A percentile compares a stretch with the other conserved stretches of the same genome.
Conservation (phyloP, 2,113 vertebrate genomes). For the Genyomyrus donnyi region DNA sequence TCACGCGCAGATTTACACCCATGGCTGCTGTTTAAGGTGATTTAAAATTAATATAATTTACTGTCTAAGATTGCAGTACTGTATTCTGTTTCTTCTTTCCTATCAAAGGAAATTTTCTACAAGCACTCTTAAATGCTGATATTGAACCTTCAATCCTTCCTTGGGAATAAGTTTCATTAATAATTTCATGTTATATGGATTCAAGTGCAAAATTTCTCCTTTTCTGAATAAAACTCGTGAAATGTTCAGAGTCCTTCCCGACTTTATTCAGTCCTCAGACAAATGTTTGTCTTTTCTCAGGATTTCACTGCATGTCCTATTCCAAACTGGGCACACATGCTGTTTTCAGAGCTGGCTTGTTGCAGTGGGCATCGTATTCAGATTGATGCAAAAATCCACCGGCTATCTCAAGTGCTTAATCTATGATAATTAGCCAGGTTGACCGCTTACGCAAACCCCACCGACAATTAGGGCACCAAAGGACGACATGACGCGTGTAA, state of each 20-base stretch:
- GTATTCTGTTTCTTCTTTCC: neutral
- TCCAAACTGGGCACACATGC: neutral
- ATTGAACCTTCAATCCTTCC: neutral
- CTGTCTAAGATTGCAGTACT: conserved; percentile 55
- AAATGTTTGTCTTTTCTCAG: neutral
- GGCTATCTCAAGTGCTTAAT: conserved; percentile 4
- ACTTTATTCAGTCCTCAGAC: neutral
- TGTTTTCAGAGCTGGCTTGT: neutral
- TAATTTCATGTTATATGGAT: neutral
- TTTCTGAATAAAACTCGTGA: neutral
- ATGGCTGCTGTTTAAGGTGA: neutral
- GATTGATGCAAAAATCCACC: neutral
- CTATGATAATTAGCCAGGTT: conserved; percentile 11
- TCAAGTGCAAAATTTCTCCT: neutral
- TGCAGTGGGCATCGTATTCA: neutral
- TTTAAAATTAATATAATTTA: conserved; percentile 54
- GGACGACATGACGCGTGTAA: conserved; percentile 6
- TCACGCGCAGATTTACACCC: neutral
- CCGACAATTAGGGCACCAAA: conserved; percentile 11
- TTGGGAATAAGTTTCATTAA: neutral
- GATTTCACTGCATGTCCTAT: neutral
- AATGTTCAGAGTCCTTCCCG: neutral
- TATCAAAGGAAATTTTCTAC: neutral
- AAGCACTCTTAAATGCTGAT: neutral
- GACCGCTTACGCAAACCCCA: neutral